A percentile compares a stretch with the other conserved stretches of the same genome.
Conservation (phyloP, 2,797 vertebrate genomes). For the Falco rusticolus region DNA sequence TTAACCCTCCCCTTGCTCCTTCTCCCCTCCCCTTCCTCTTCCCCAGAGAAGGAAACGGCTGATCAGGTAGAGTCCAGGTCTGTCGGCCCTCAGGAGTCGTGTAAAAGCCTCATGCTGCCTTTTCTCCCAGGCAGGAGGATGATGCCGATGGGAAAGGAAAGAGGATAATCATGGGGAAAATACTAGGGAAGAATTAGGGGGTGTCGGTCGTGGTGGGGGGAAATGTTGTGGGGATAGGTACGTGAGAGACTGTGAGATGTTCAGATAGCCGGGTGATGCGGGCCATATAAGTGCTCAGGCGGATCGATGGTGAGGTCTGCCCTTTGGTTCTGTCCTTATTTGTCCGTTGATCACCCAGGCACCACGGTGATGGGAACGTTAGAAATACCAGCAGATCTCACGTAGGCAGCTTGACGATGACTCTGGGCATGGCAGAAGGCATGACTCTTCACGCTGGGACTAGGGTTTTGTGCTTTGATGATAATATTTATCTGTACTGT, state of each 20-base stretch:
- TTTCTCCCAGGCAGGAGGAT: background rate
- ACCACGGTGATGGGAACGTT: constrained; percentile 36
- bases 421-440: constrained; percentile 27
- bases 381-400: constrained; percentile 52
- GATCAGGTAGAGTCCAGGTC: constrained; percentile 18
- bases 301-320: background rate
- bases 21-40: constrained; percentile 62
- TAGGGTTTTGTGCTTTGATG: constrained; percentile 30
- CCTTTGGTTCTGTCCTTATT: constrained; percentile 59
- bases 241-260: background rate
- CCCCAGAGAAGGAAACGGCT: background rate
- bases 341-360: constrained; percentile 31
- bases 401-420: constrained; percentile 43
- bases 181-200: background rate
- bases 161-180: background rate
- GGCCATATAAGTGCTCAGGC: background rate
- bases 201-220: background rate
- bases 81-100: background rate
- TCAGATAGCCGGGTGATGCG: background rate
- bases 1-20: constrained; percentile 58
- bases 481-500: constrained; percentile 47
- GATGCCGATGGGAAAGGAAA: background rate
- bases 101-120: background rate
- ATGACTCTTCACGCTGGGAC: background rate
- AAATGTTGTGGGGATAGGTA: background rate